A percentile compares a stretch with the other conserved stretches of the same genome.
These are phyloP conservation scores for Denticeps clupeoides DNA, from an alignment of 2,797 vertebrate genomes.

Conservation along the genomic window DNA sequence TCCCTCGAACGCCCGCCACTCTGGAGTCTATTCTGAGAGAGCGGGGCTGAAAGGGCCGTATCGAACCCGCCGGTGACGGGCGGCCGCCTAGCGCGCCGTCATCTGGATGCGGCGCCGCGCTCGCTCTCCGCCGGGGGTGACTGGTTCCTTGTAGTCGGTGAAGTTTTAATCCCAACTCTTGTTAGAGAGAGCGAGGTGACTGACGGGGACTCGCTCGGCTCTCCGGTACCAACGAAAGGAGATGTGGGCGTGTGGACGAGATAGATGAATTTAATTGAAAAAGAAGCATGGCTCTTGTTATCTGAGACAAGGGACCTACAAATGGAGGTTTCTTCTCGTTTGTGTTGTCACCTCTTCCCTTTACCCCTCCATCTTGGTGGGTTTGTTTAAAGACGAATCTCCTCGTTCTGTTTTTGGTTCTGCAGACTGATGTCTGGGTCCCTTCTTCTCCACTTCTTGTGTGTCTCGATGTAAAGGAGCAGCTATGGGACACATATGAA, in stretches of 20 bases:
- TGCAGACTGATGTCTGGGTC: constrained; percentile 3
- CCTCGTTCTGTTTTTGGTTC: constrained; percentile 16
- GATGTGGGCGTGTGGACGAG: constrained; percentile 35
- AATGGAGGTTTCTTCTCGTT: constrained; percentile 8
- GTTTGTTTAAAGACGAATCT: too few species aligned
- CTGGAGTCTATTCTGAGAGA: too few species aligned
- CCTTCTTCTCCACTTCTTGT: constrained; percentile 3
- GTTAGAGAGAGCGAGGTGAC: constrained; percentile 14
- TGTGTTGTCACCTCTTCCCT: background rate
- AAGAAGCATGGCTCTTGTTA: constrained; percentile 30
- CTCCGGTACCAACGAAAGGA: constrained; percentile 42
- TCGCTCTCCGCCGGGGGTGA: constrained; percentile 12
- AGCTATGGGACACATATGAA: too few species aligned
- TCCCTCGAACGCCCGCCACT: too few species aligned
- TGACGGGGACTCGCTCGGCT: constrained; percentile 31
- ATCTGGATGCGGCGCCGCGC: background rate
- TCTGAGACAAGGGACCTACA: constrained; percentile 7
- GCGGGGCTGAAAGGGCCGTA: constrained; percentile 1
- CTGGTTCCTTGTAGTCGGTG: constrained; percentile 5
- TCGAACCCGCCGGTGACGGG: background rate
- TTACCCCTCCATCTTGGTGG: background rate
- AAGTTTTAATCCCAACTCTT: constrained; percentile 19
- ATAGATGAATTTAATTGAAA: constrained; percentile 59
- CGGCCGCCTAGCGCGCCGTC: background rate
- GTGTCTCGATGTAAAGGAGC: too few species aligned